phyloP scores from a whole-genome alignment of 2,888 invertebrate genomes.

The Phorcus lineatus region DNA sequence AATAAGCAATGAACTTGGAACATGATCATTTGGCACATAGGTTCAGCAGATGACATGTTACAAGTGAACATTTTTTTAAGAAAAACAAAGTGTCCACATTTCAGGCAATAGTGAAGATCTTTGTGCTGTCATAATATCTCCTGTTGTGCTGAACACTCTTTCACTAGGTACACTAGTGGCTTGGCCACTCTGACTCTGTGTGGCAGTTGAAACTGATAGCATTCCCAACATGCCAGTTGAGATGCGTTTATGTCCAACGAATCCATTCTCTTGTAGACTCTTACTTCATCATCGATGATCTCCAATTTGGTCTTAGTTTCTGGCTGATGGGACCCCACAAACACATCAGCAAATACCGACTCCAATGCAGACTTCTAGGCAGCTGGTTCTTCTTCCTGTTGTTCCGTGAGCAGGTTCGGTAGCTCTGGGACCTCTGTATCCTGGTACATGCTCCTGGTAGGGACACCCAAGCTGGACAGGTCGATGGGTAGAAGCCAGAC shows the following conservation, averaged over 20 bases:
- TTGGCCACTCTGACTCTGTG: background rate
- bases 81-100: too few relatives aligned
- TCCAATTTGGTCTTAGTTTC: background rate
- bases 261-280: background rate
- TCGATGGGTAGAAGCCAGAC: too few relatives aligned
- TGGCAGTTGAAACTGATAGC: background rate
- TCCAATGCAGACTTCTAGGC: too few relatives aligned
- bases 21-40: too few relatives aligned
- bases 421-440: too few relatives aligned
- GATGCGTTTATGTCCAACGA: background rate
- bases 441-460: too few relatives aligned
- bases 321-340: background rate
- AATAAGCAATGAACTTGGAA: too few relatives aligned
- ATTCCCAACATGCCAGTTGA: background rate
- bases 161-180: background rate
- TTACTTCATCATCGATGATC: background rate
- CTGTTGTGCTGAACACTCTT: background rate
- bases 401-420: too few relatives aligned
- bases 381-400: too few relatives aligned
- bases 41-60: too few relatives aligned
- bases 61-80: too few relatives aligned
- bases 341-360: background rate
- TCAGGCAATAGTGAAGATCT: background rate
- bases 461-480: too few relatives aligned
- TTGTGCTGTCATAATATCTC: background rate